phyloP scores from a whole-genome alignment of 2,113 vertebrate species.

The Etia nguti region DNA sequence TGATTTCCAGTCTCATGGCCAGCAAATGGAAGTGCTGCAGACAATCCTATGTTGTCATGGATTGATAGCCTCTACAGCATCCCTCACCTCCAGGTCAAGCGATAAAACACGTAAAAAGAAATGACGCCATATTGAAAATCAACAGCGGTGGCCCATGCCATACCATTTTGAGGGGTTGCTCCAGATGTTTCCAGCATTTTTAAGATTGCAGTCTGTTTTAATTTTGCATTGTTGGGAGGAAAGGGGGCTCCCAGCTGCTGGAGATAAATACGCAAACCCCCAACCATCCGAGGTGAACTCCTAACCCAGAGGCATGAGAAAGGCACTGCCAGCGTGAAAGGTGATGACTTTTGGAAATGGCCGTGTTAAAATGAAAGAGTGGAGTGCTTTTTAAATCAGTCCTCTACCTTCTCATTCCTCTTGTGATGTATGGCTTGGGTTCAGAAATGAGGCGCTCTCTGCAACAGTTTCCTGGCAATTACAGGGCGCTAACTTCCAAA shows the following conservation, averaged over 20 bases:
- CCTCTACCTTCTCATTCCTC: constrained; percentile 67
- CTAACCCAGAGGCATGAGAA: constrained; percentile 48
- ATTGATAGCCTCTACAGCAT: neutral
- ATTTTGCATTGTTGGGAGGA: neutral
- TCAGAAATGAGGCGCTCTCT: constrained; percentile 58
- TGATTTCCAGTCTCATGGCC: neutral
- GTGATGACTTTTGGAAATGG: constrained; percentile 62
- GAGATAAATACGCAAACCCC: neutral
- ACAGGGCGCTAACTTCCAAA: constrained; percentile 53
- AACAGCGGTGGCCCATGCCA: neutral
- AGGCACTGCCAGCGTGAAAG: constrained; percentile 59
- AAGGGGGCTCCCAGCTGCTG: neutral
- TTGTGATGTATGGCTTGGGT: constrained; percentile 65
- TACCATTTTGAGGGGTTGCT: neutral
- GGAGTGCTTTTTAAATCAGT: constrained; percentile 51
- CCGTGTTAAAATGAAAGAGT: constrained; percentile 69
- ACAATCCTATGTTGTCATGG: neutral
- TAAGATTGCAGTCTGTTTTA: neutral
- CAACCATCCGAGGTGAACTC: constrained; percentile 26
- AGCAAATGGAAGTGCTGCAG: neutral
- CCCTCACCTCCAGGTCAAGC: neutral
- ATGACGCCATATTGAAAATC: constrained; percentile 2
- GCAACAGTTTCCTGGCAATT: constrained; percentile 63
- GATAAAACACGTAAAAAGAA: neutral
- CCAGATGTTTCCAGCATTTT: neutral